Evolutionary conservation across 1,140 invertebrate species (phyloP), one percentile per base, ranked within the genome.

Genomic region (Neelides sp.): DNA sequence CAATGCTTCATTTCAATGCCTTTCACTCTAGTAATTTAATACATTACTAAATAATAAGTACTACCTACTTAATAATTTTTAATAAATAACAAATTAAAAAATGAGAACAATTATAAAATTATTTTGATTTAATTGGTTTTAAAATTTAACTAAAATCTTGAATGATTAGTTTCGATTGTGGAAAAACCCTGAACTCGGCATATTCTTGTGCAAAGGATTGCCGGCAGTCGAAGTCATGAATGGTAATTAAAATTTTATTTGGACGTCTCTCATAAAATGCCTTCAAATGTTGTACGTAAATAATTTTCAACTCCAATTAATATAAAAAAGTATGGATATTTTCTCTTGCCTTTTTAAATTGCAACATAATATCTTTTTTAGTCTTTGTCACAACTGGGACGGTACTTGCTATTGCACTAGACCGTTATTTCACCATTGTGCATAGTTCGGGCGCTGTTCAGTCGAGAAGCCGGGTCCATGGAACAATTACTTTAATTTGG

Each of bases 361-460:
- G 4, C 19, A 13, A 5, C 10, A 23, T 43, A 4, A 10, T 23
- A 5, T n/a, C 7, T 23, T 19, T 26, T 10, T 26, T 23, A 20
- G 71, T 78, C n/a, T 74, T 77, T 59, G 74, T 78, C 5, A 75
- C 74, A 0, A 73, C 75, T 4, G 72, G 73, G 17, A 77, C 75
- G 41, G 76, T 78, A 24, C 75, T 74, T 0, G 75, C 72, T 15
- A 78, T 78, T 19, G 75, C 76, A 2, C 62, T 77, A 0, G 75
- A 78, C 59, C 66, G 76, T n/a, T 76, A 70, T 52, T 64, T 73
- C 59, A 72, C 73, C 12, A 75, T 77, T 58, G 71, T 75, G 4
- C 65, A 57, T 61, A 58, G 53, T 15, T 69, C 65, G 48, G 64
- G 61, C n/a, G 27, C 42, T n/a, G 24, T 32, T 36, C 13, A 52